Base-by-base conservation (phyloP, 2,888 invertebrate genomes). In the Criorhina ranunculi region DNA sequence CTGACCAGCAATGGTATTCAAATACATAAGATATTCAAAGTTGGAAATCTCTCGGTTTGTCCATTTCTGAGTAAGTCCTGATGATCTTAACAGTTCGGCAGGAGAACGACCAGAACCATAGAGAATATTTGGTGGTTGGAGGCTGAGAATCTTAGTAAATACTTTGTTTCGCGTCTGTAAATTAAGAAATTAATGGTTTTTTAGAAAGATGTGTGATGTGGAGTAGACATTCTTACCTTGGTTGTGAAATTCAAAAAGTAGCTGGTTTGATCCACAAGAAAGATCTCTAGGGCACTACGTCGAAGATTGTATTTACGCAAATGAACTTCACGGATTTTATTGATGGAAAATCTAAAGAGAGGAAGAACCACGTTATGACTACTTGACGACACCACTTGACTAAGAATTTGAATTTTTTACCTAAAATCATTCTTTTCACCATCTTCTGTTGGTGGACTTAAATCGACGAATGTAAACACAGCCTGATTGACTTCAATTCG, bases 11-110 rank as follows among this genome's bases (percentile, higher is more conserved):
- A 96, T 93, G 0, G 95, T 96, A 89, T 96, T 96, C 87, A 96
- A 91, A 91, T 95, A 93, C 95, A 96, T 96, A 86, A 96, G 91
- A 90, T 96, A 95, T 90, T 95, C 95, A 89, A 95, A 95, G 90
- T 95, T 95, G 53, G 94, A 94, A 79, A 95, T 95, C 90, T 95
- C 95, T 42, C 95, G 94, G 88, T 94, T 93, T 1, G 94, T 91
- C 95, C 95, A 95, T 82, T 93, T 93, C 88, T 94, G 93, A 0
- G 93, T 94, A 0, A 94, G 91, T 4, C 94, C 94, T 0, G 94
- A 94, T 0, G 93, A 92, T 67, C 93, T 92, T n/a, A 95, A 89
- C 5, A 94, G 89, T 86, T 94, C 94, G 0, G 93, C 92, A 9
- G 94, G 94, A 1, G 94, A 93, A 69, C 94, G 91, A 3, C 94